A percentile compares a stretch with the other conserved stretches of the same genome.
These are phyloP conservation scores for Pteromalus puparum DNA, from an alignment of 1,140 invertebrate species.

Conservation along the genomic window DNA sequence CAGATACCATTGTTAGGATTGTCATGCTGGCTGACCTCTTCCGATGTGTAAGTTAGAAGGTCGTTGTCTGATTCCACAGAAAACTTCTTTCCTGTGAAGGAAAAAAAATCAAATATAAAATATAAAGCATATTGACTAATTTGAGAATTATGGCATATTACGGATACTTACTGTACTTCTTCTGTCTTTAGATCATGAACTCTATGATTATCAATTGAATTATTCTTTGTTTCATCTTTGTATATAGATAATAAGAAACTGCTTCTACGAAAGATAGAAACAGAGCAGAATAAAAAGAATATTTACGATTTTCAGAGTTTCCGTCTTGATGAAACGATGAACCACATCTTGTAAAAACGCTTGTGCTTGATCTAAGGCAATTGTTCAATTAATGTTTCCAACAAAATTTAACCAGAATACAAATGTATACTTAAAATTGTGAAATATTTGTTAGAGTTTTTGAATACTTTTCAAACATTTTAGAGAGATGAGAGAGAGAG, in stretches of 20 bases:
- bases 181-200: conserved; percentile 49
- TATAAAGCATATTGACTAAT: no score
- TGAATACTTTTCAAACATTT: no score
- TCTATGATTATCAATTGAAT: conserved; percentile 40
- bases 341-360: conserved; percentile 18
- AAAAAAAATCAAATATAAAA: conserved; percentile 48
- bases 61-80: conserved; percentile 68
- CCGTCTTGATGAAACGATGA: conserved; percentile 28
- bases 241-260: conserved; percentile 58
- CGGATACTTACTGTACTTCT: conserved; percentile 38
- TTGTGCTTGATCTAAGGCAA: background rate
- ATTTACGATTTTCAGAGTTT: conserved; percentile 37
- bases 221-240: conserved; percentile 20
- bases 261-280: conserved; percentile 56
- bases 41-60: conserved; percentile 80
- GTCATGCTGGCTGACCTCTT: conserved; percentile 87
- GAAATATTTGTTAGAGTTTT: no score
- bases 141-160: background rate
- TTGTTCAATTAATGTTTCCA: conserved; percentile 12
- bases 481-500: no score
- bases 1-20: conserved; percentile 84
- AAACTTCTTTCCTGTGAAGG: background rate
- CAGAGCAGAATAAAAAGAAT: conserved; percentile 46
- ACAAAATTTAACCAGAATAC: conserved; percentile 1
- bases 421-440: no score